A percentile compares a stretch with the other conserved stretches of the same genome.
Conservation (phyloP, 2,113 vertebrate species). For the Mionectes macconnelli region DNA sequence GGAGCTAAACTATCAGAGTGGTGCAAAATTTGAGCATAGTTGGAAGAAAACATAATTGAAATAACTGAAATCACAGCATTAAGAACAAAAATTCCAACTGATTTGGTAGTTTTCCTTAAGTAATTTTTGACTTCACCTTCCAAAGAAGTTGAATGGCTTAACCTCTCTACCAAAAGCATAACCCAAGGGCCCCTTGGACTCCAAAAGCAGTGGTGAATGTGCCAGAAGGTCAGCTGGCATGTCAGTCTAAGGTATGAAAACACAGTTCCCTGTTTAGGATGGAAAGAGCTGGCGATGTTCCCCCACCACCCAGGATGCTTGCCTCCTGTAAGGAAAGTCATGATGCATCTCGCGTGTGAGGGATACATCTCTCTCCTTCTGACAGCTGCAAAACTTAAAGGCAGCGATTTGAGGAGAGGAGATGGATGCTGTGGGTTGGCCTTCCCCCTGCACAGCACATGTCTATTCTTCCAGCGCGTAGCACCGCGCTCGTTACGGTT, state of each 20-base stretch:
- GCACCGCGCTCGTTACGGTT: not conserved
- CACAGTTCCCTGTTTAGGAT: not conserved
- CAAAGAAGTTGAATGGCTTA: not conserved
- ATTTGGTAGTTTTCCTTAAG: not conserved
- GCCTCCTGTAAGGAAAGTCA: not conserved
- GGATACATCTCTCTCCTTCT: not conserved
- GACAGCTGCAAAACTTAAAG: not conserved
- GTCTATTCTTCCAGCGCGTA: not conserved
- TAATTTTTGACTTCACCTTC: not conserved
- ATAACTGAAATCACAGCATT: not conserved
- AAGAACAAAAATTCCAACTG: not conserved
- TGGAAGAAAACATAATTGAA: not conserved
- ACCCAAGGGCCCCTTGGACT: not conserved
- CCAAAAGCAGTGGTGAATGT: not conserved
- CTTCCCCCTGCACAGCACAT: not conserved
- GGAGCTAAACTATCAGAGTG: not conserved
- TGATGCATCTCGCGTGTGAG: fast-evolving
- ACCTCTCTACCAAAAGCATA: not conserved
- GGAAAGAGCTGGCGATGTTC: not conserved
- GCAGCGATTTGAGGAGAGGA: not conserved
- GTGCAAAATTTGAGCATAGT: not conserved
- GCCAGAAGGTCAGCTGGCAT: not conserved
- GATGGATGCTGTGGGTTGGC: not conserved
- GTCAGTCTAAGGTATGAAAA: not conserved
- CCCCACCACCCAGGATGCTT: not conserved